Evolutionary conservation across 2,888 invertebrate species (phyloP), one percentile per base, ranked within the genome.

Genomic region (Heterodera filipjevi): DNA sequence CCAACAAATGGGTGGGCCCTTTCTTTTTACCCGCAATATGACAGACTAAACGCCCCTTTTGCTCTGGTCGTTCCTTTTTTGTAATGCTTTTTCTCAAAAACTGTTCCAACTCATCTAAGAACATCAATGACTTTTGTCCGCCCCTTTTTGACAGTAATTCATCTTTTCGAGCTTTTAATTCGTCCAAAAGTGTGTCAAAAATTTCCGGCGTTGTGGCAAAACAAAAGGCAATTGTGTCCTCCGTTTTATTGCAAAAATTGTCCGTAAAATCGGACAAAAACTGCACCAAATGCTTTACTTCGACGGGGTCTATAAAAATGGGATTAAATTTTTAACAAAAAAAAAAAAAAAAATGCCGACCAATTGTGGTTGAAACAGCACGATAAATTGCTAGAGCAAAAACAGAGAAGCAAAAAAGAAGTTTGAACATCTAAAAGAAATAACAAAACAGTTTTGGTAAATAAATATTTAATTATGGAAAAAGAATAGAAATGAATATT

Each of bases 1-100:
- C n/a, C n/a, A n/a, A n/a, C n/a, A n/a, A 3, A n/a, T 6, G 8
- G 2, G 6, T 27, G 0, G 0, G 8, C 3, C 5, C 6, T 27
- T 59, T 8, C 22, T 59, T 19, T n/a, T 59, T 27, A 59, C 59
- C 59, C 2, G 59, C n/a, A 59, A 59, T 27, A 5, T 12, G 59
- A 22, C 59, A 27, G 27, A 59, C 19, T 16, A 19, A 14, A 5
- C 22, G 5, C 5, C 49, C 49, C 19, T 0, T 53, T 22, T 3
- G 49, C 22, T 59, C 27, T n/a, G n/a, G 8, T 8, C 27, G 6
- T 22, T n/a, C 59, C 5, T 8, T 10, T n/a, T 5, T 5, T 53
- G 8, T 10, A 44, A 44, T 5, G 22, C 49, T 53, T 14, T 53
- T 22, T 22, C 19, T 8, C 59, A 59, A 59, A 59, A 10, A 12